Percentiles rank a stretch among this genome's conserved stretches.
phyloP scores from a whole-genome alignment of 2,113 vertebrate genomes.

The Eubucco bourcierii region DNA sequence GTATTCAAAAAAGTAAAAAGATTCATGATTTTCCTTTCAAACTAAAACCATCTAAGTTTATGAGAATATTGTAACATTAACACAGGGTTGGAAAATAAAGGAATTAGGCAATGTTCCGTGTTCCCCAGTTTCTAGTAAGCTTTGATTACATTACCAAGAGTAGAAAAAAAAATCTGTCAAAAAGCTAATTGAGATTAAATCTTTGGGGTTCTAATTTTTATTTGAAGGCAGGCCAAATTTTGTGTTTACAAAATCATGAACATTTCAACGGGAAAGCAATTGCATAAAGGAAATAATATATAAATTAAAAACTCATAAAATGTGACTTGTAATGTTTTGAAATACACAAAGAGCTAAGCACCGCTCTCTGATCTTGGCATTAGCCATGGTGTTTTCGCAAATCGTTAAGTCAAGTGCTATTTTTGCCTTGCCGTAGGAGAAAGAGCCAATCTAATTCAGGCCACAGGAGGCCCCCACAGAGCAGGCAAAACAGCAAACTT shows the following conservation, averaged over 20 bases:
- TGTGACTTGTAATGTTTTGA: background rate
- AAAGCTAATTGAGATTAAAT: background rate
- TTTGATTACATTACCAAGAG: background rate
- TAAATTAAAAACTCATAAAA: background rate
- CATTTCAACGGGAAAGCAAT: background rate
- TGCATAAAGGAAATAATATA: background rate
- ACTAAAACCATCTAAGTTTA: background rate
- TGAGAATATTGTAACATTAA: background rate
- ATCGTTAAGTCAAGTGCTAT: background rate
- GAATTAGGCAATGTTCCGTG: background rate
- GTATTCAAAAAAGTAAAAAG: background rate
- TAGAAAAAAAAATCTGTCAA: background rate
- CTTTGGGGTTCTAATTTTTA: background rate
- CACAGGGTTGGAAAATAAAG: background rate
- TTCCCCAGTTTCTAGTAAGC: background rate
- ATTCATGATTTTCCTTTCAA: background rate
- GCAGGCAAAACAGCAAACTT: slow-evolving; percentile 57
- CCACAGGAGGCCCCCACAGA: slow-evolving; percentile 76
- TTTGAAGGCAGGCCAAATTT: background rate
- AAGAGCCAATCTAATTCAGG: slow-evolving; percentile 61
- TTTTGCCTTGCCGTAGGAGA: background rate
- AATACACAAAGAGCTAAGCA: background rate
- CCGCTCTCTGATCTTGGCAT: background rate
- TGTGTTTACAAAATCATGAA: background rate
- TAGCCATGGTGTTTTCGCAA: background rate